Conservation (phyloP, 2,113 vertebrate genomes). For the Cariama cristata region DNA sequence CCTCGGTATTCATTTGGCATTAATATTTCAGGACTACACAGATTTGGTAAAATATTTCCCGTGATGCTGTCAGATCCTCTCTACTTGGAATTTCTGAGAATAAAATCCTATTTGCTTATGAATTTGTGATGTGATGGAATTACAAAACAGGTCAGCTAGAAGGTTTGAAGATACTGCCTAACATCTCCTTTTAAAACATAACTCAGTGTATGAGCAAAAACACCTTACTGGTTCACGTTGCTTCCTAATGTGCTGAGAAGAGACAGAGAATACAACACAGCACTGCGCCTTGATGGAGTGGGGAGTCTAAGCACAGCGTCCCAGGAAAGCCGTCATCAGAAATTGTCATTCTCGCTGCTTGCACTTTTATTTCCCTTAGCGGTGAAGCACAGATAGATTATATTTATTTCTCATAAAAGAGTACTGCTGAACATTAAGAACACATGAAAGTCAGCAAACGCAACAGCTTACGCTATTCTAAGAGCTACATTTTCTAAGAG, state of each 20-base stretch:
- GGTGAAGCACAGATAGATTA: background rate
- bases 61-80: background rate
- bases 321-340: background rate
- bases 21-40: background rate
- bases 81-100: background rate
- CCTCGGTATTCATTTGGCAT: background rate
- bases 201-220: background rate
- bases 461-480: background rate
- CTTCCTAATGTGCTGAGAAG: background rate
- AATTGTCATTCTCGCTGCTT: background rate
- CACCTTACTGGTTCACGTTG: rapidly evolving
- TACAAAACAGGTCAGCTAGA: slow-evolving; percentile 7
- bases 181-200: rapidly evolving
- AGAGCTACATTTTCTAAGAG: background rate
- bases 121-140: slow-evolving; percentile 31
- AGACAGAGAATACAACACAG: background rate
- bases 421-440: background rate
- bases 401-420: background rate
- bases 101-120: slow-evolving; percentile 13
- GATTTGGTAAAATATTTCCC: background rate
- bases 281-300: rapidly evolving
- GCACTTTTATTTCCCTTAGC: background rate
- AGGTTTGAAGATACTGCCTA: background rate
- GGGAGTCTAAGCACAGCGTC: rapidly evolving
- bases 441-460: background rate